Conservation (phyloP, 1,140 invertebrate genomes). For the Bombus vancouverensis region DNA sequence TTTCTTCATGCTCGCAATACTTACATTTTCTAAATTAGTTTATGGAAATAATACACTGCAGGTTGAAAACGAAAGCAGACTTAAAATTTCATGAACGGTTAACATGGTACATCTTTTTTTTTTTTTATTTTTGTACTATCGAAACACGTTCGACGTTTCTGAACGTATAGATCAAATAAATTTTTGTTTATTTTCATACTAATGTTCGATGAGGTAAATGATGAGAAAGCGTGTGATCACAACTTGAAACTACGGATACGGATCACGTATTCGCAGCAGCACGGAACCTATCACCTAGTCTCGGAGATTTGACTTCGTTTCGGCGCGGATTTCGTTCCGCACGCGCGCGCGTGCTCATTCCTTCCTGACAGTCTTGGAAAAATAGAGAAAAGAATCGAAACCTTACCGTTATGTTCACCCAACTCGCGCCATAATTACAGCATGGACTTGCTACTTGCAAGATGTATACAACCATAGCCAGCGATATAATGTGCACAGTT, state of each 20-base stretch:
- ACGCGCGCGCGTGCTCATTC: constrained; percentile 38
- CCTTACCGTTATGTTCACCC: constrained; percentile 72
- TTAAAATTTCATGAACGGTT: background rate
- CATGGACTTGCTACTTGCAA: constrained; percentile 52
- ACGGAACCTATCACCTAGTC: background rate
- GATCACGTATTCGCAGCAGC: background rate
- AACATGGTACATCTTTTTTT: too few relatives aligned
- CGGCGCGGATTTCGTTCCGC: constrained; percentile 60
- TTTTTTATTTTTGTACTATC: background rate
- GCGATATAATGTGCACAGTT: background rate
- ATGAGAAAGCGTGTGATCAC: background rate
- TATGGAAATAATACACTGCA: too few relatives aligned
- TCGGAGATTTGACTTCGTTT: constrained; percentile 53
- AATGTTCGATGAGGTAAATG: too few relatives aligned
- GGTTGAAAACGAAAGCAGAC: background rate
- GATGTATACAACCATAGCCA: constrained; percentile 9
- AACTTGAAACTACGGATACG: background rate
- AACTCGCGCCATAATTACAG: constrained; percentile 68
- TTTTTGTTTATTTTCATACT: background rate
- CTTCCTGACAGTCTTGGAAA: constrained; percentile 30
- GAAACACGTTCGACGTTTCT: background rate
- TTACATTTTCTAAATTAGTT: background rate
- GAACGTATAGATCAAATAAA: background rate
- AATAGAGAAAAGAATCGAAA: constrained; percentile 69
- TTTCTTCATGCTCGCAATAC: background rate